Percentiles rank a stretch among this genome's conserved stretches.
phyloP scores from a whole-genome alignment of 2,113 vertebrate species.

The Isurus oxyrinchus region DNA sequence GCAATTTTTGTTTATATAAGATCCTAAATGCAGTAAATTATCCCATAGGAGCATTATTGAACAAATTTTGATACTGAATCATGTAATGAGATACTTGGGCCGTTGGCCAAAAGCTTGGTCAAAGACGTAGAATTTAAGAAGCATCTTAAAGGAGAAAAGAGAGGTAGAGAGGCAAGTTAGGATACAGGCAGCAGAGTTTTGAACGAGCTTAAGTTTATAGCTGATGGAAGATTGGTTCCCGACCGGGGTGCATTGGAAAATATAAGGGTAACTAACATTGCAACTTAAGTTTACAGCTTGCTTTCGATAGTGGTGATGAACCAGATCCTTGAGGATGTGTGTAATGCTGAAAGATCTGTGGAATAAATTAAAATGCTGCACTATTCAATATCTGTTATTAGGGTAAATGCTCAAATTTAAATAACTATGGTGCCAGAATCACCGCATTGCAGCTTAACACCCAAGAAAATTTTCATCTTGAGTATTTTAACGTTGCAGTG shows the following conservation, averaged over 20 bases:
- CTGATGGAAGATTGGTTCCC: background rate
- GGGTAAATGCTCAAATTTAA: background rate
- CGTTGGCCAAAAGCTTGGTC: background rate
- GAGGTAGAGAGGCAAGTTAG: background rate
- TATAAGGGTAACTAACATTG: background rate
- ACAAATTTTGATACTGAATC: background rate
- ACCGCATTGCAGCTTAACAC: background rate
- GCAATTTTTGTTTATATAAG: background rate
- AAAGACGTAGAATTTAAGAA: background rate
- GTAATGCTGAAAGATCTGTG: background rate
- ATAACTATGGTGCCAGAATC: background rate
- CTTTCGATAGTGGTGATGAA: background rate
- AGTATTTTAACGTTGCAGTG: too few relatives aligned
- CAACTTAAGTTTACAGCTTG: background rate
- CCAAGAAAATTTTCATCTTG: too few relatives aligned
- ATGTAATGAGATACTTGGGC: background rate
- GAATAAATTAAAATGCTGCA: background rate
- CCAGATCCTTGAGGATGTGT: background rate
- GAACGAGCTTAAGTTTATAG: background rate
- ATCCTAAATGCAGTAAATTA: too few relatives aligned
- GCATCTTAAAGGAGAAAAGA: too few relatives aligned
- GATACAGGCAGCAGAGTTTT: background rate
- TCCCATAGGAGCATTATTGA: background rate
- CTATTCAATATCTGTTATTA: background rate
- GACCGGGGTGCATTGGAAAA: background rate